Base-by-base conservation (phyloP, 2,888 invertebrate genomes). In the Sarcophaga subvicina region DNA sequence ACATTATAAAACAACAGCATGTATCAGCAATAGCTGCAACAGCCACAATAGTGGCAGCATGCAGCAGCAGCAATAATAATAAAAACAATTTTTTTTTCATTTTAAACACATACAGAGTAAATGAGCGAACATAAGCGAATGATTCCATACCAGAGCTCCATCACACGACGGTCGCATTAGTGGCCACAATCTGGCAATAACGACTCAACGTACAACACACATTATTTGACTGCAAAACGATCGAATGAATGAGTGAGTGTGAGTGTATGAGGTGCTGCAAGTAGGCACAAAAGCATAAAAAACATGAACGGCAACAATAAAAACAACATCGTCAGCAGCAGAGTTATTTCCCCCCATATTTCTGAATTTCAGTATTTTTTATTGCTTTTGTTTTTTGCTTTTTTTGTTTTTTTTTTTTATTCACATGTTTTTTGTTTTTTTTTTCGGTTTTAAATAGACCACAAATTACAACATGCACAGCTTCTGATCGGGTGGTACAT, bases 391-490 rank as follows among this genome's bases (percentile, higher is more conserved):
- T 47, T 59, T 45, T 49, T 37, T 66, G 3, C 37, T 67, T 5
- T 49, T 47, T 27, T 20, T 12, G 22, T 22, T 22, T 75, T 63
- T 49, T 64, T 60, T 73, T 6, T 20, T 64, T 73, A 14, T 14
- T 11, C n/a, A 60, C 4, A 60, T 49, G 1, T 72, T 72, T 45
- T n/a, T 49, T 47, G 37, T 60, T n/a, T 54, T 63, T 27, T 20
- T 49, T 66, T 45, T 49, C 14, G 60, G 14, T 66, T 85, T 80
- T 80, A 81, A 84, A 87, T 82, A 82, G 81, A 84, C 84, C 87
- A 87, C 84, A 87, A 84, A 87, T 87, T 87, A 87, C 84, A 82
- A 82, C 81, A 82, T 80, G 62, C 79, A 82, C 79, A 82, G 84
- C 87, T 87, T 82, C 87, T 84, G 84, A 84, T 85, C 84, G 80